phyloP scores from a whole-genome alignment of 2,113 vertebrate genomes.

The Echinops telfairi region DNA sequence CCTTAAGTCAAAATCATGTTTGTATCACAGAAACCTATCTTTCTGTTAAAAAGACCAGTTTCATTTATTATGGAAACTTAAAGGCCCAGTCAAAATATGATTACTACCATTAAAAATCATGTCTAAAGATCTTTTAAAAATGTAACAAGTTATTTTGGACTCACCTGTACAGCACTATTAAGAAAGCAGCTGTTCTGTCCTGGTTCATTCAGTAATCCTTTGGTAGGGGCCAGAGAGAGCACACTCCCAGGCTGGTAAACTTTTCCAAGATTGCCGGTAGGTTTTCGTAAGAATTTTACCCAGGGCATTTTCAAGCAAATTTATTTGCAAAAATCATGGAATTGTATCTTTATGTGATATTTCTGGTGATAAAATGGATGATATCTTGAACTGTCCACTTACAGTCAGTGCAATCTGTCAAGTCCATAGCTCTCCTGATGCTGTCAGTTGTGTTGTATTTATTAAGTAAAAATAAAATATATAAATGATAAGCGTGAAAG shows the following conservation, averaged over 20 bases:
- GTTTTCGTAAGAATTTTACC: constrained; percentile 96
- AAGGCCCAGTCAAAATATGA: background rate
- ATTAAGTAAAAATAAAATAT: background rate
- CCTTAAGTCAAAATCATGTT: constrained; percentile 19
- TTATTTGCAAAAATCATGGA: constrained; percentile 37
- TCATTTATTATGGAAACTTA: constrained; percentile 32
- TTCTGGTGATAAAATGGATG: constrained; percentile 69
- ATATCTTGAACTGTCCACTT: constrained; percentile 2
- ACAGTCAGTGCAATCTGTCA: constrained; percentile 53
- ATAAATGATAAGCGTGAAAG: background rate
- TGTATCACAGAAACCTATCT: background rate
- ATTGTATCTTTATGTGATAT: background rate
- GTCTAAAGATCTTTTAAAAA: background rate
- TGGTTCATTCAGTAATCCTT: constrained; percentile 97
- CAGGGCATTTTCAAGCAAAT: constrained; percentile 92
- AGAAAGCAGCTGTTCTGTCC: constrained; percentile 99
- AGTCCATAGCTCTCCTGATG: constrained; percentile 56
- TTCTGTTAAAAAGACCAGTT: background rate
- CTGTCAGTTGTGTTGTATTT: constrained; percentile 43
- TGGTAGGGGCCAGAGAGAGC: constrained; percentile 96
- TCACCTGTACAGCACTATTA: constrained; percentile 99
- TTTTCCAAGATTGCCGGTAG: constrained; percentile 94
- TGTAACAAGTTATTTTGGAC: constrained; percentile 25
- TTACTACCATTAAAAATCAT: background rate
- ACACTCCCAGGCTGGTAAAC: constrained; percentile 97